Conservation (phyloP, 1,140 invertebrate genomes). For the Heliothis virescens region DNA sequence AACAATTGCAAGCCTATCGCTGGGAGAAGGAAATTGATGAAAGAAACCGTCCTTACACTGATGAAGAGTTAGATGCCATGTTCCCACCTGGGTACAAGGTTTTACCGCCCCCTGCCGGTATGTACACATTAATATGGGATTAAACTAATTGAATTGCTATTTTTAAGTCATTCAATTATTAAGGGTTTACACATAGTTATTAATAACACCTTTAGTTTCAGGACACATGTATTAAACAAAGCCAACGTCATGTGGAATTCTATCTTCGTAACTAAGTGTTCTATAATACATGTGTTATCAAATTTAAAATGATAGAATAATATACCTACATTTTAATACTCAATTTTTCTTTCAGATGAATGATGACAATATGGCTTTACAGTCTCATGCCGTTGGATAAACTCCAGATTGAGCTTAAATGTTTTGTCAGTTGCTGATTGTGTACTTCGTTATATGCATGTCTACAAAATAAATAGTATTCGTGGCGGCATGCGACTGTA, state of each 20-base stretch:
- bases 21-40: slow-evolving; percentile 99
- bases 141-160: slow-evolving; percentile 45
- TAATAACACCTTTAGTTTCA: slow-evolving; percentile 82
- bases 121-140: slow-evolving; percentile 61
- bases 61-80: slow-evolving; percentile 98
- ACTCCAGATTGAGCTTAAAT: slow-evolving; percentile 70
- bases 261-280: slow-evolving; percentile 59
- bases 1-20: slow-evolving; percentile 99
- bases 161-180: slow-evolving; percentile 44
- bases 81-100: slow-evolving; percentile 99
- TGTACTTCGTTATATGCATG: slow-evolving; percentile 51
- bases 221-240: slow-evolving; percentile 81
- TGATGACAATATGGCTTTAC: slow-evolving; percentile 78
- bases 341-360: slow-evolving; percentile 85
- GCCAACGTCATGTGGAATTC: slow-evolving; percentile 61
- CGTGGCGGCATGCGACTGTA: slow-evolving; percentile 51
- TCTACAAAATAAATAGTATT: slow-evolving; percentile 36
- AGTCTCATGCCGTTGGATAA: slow-evolving; percentile 76
- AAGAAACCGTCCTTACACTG: slow-evolving; percentile 97
- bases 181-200: slow-evolving; percentile 74
- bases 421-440: slow-evolving; percentile 60
- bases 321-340: slow-evolving; percentile 70
- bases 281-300: slow-evolving; percentile 74
- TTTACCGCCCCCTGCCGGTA: slow-evolving; percentile 96
- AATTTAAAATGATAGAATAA: slow-evolving; percentile 61